Percentiles rank a stretch among this genome's conserved stretches.
These are phyloP conservation scores for Pardosa pseudoannulata DNA, from an alignment of 2,888 invertebrate species.

Conservation along the genomic window DNA sequence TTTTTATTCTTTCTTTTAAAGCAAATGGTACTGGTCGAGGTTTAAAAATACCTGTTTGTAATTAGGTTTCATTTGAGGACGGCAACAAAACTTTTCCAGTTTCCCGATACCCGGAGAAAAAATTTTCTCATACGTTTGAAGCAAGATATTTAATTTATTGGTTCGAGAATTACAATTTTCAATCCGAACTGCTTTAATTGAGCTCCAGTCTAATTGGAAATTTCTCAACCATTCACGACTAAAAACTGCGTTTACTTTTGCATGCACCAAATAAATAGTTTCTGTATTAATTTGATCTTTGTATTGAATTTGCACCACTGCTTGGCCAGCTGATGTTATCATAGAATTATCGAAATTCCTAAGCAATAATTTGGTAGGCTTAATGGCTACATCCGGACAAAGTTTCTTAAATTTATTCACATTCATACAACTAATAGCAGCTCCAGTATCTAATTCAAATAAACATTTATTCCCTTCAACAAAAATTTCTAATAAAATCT, in stretches of 20 bases:
- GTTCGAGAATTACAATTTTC: constrained; percentile 49
- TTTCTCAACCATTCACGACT: constrained; percentile 41
- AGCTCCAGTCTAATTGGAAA: constrained; percentile 40
- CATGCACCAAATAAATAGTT: constrained; percentile 45
- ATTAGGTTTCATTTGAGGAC: constrained; percentile 48
- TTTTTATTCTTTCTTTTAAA: constrained; percentile 49
- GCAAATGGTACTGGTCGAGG: constrained; percentile 48
- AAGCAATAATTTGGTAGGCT: constrained; percentile 41
- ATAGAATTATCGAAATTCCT: constrained; percentile 48
- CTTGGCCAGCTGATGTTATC: constrained; percentile 40
- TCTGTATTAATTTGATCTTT: constrained; percentile 43
- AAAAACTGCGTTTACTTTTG: constrained; percentile 47
- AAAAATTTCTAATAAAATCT: too few relatives aligned
- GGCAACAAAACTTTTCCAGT: constrained; percentile 53
- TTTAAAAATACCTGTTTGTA: constrained; percentile 43
- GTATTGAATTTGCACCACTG: constrained; percentile 31
- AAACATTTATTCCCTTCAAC: too few relatives aligned
- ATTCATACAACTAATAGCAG: constrained; percentile 43
- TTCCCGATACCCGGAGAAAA: constrained; percentile 46
- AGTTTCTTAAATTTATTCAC: constrained; percentile 45
- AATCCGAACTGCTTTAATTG: constrained; percentile 45
- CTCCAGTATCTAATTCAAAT: constrained; percentile 19
- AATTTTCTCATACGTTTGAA: constrained; percentile 44
- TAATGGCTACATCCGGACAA: constrained; percentile 42
- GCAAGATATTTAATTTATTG: constrained; percentile 49